Conservation (phyloP, 2,888 invertebrate genomes). For the Coleophora flavipennella region DNA sequence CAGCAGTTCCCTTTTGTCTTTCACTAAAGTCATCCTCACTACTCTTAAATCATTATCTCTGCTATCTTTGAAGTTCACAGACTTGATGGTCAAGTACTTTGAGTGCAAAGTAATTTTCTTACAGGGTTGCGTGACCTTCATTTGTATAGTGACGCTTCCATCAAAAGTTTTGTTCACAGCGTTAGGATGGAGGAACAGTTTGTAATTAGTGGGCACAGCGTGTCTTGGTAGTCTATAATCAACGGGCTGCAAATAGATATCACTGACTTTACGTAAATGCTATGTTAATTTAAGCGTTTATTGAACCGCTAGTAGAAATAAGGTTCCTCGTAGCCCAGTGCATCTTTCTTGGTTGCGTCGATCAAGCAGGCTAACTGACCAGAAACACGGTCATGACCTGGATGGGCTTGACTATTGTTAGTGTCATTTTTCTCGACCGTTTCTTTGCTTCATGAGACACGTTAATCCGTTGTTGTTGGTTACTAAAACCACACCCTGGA, state of each 20-base stretch:
- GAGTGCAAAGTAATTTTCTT: constrained; percentile 73
- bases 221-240: constrained; percentile 65
- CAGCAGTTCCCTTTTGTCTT: constrained; percentile 47
- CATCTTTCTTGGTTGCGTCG: too few species aligned
- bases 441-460: too few species aligned
- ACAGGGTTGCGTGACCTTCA: constrained; percentile 53
- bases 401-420: too few species aligned
- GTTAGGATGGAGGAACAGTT: constrained; percentile 77
- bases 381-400: too few species aligned
- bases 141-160: constrained; percentile 68
- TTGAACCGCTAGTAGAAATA: too few species aligned
- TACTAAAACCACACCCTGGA: too few species aligned
- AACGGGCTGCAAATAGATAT: constrained; percentile 27
- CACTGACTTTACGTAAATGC: too few species aligned
- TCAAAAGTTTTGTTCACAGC: constrained; percentile 66
- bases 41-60: constrained; percentile 16
- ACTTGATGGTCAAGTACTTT: constrained; percentile 68
- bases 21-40: constrained; percentile 6
- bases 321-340: too few species aligned
- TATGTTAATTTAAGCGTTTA: too few species aligned
- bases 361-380: too few species aligned
- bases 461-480: too few species aligned
- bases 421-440: too few species aligned
- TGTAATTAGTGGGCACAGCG: constrained; percentile 77
- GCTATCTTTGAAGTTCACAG: constrained; percentile 22